Evolutionary conservation across 92 coral and sea anemone genomes (phyloP).

Genomic region (Parazoanthus darwini): DNA sequence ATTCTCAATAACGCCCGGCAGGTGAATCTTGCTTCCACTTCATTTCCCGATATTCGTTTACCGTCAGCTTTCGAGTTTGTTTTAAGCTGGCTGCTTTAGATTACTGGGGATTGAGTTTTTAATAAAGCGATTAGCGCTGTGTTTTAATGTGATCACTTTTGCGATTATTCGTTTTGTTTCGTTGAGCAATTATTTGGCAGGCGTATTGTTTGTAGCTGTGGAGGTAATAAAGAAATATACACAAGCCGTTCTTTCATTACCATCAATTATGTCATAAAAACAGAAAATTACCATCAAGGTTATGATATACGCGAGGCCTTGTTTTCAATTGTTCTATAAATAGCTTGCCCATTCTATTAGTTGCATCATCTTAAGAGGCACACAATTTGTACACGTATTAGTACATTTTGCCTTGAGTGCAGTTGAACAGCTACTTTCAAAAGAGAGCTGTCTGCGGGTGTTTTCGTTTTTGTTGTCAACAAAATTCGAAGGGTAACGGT

Average conservation of each 20-base stretch:
- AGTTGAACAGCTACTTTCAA: constrained; percentile 38
- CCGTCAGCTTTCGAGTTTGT: constrained; percentile 29
- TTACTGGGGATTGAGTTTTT: constrained; percentile 42
- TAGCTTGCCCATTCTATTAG: constrained; percentile 50
- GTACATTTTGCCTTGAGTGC: constrained; percentile 34
- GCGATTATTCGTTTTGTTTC: constrained; percentile 50
- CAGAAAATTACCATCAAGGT: constrained; percentile 66
- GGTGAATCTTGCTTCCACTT: constrained; percentile 26
- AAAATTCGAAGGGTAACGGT: constrained; percentile 10
- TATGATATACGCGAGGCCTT: constrained; percentile 37
- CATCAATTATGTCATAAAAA: constrained; percentile 72
- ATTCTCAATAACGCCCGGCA: constrained; percentile 42
- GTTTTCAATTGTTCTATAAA: constrained; percentile 74
- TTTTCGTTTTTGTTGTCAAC: neutral
- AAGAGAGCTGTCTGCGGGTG: neutral
- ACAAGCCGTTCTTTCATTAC: constrained; percentile 58
- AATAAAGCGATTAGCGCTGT: constrained; percentile 51
- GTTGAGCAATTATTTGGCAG: constrained; percentile 62
- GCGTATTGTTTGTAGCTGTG: constrained; percentile 50
- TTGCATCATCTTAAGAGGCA: constrained; percentile 38
- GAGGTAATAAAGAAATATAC: constrained; percentile 68
- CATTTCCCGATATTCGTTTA: constrained; percentile 27
- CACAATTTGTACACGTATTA: constrained; percentile 44
- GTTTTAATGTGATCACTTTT: constrained; percentile 56
- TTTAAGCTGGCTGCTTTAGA: constrained; percentile 24